A percentile compares a stretch with the other conserved stretches of the same genome.
These are phyloP conservation scores for Dryocosmus kuriphilus DNA, from an alignment of 2,888 invertebrate genomes.

Conservation along the genomic window DNA sequence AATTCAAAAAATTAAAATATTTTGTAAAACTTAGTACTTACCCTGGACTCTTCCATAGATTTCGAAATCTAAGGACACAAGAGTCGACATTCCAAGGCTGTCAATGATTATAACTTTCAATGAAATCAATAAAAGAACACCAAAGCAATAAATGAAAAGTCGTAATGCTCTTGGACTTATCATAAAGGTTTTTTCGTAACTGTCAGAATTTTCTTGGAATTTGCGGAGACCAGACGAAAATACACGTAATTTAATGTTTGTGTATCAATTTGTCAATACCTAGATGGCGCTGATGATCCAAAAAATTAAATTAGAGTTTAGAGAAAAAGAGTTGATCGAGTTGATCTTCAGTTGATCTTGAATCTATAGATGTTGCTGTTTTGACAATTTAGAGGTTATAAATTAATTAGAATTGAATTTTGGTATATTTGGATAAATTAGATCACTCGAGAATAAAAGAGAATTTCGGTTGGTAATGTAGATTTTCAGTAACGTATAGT, in stretches of 20 bases:
- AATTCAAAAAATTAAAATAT: not conserved
- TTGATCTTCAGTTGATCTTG: not conserved
- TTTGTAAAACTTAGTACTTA: conserved; percentile 49
- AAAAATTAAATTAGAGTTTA: not conserved
- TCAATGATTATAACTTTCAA: conserved; percentile 16
- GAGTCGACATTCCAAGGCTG: conserved; percentile 58
- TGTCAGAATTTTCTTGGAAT: conserved; percentile 7
- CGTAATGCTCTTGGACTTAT: conserved; percentile 23
- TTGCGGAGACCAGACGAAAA: conserved; percentile 10
- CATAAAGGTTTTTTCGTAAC: not conserved
- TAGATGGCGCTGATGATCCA: not conserved
- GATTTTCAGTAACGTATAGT: not conserved
- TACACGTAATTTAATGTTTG: not conserved
- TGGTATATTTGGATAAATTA: not conserved
- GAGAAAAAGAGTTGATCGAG: not conserved
- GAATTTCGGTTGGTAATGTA: not conserved
- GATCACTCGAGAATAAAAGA: not conserved
- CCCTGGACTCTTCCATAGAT: conserved; percentile 76
- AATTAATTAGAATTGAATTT: not conserved
- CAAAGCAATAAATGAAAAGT: conserved; percentile 17
- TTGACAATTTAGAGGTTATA: not conserved
- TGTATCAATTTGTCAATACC: not conserved
- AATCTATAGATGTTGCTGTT: not conserved
- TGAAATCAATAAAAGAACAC: conserved; percentile 26
- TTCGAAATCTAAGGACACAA: conserved; percentile 75